These are phyloP conservation scores for Pristionchus maxplancki DNA, from an alignment of 2,888 invertebrate species.

Conservation along the genomic window DNA sequence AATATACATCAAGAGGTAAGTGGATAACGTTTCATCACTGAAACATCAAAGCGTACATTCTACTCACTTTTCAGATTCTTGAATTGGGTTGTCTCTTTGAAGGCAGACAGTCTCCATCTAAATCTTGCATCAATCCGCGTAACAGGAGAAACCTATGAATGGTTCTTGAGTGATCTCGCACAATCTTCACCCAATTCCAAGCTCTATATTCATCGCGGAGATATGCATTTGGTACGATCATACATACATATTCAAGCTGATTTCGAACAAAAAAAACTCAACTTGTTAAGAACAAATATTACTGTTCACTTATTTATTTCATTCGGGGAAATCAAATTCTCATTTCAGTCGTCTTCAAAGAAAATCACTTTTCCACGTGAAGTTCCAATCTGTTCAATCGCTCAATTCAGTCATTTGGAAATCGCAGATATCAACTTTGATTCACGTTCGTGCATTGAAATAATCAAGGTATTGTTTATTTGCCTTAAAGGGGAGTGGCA, in stretches of 20 bases:
- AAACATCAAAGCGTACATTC: no score
- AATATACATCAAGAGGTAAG: neutral
- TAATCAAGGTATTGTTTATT: no score
- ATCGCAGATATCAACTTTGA: neutral
- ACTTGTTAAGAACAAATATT: no score
- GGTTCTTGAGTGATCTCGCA: neutral
- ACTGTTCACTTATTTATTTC: no score
- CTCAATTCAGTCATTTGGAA: neutral
- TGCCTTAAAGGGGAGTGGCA: no score
- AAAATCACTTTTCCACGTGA: neutral
- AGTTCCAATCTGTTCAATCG: neutral
- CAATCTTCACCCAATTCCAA: neutral
- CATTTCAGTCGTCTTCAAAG: neutral
- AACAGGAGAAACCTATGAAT: neutral
- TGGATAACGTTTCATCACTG: neutral
- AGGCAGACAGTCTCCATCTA: neutral
- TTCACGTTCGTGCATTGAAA: neutral
- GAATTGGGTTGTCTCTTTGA: neutral
- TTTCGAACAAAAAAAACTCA: no score
- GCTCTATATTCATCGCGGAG: neutral
- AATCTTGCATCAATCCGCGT: neutral
- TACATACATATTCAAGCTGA: neutral
- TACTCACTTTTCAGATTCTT: neutral
- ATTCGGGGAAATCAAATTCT: no score
- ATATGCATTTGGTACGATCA: neutral